These are phyloP conservation scores for Bergia sp. DNA, from an alignment of 92 coral and sea anemone species.

Conservation along the genomic window DNA sequence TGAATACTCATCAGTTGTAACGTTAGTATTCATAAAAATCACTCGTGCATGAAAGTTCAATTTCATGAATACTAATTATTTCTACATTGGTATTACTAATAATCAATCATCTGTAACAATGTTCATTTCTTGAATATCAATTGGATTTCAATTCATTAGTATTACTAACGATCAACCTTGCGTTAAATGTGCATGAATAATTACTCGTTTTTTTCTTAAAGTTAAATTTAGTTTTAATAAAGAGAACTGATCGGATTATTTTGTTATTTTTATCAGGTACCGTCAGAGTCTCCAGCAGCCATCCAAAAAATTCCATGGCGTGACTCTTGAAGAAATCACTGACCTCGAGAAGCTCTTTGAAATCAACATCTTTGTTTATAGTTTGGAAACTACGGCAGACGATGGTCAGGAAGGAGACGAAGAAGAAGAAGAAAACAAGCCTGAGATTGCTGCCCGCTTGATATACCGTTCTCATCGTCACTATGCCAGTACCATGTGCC, in stretches of 20 bases:
- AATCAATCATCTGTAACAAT: too few species aligned
- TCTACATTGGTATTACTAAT: too few species aligned
- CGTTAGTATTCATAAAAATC: neutral
- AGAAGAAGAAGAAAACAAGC: neutral
- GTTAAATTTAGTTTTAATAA: neutral
- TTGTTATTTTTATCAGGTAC: constrained; percentile 4
- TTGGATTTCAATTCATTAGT: too few species aligned
- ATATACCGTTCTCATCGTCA: neutral
- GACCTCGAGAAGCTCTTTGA: constrained; percentile 49
- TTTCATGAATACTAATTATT: too few species aligned
- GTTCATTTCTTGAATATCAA: too few species aligned
- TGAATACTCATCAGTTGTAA: neutral
- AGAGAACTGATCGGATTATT: too few species aligned
- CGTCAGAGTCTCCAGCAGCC: neutral
- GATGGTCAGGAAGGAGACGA: constrained; percentile 35
- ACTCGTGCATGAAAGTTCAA: too few species aligned
- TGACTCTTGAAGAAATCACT: constrained; percentile 36
- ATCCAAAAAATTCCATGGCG: constrained; percentile 27
- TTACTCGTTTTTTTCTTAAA: neutral
- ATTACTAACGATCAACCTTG: too few species aligned
- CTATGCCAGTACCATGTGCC: constrained; percentile 22
- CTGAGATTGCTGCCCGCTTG: constrained; percentile 41
- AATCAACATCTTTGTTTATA: constrained; percentile 49
- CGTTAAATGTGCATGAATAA: neutral
- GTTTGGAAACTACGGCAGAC: constrained; percentile 28